Conservation (phyloP, 2,888 invertebrate genomes). For the Sminthurides aquaticus region DNA sequence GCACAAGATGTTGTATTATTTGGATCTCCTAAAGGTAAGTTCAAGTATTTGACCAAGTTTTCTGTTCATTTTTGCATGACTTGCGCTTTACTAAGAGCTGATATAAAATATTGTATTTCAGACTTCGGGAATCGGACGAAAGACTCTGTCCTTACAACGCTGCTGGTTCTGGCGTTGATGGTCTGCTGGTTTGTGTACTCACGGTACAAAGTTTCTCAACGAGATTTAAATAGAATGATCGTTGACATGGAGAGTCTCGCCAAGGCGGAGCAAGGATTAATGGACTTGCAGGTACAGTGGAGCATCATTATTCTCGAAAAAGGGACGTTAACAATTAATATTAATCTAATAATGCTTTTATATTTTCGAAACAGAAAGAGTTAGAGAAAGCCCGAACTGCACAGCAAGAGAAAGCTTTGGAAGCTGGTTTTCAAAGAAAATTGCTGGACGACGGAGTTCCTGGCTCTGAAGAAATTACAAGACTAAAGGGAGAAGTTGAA, state of each 20-base stretch:
- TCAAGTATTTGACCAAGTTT: not conserved
- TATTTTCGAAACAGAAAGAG: slow-evolving; percentile 50
- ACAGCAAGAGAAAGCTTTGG: slow-evolving; percentile 24
- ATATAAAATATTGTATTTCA: too few species aligned
- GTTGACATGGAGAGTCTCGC: slow-evolving; percentile 87
- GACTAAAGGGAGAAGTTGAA: slow-evolving; percentile 76
- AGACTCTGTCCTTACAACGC: slow-evolving; percentile 76
- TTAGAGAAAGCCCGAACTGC: slow-evolving; percentile 64
- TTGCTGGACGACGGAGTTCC: slow-evolving; percentile 22
- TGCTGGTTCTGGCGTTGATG: slow-evolving; percentile 73
- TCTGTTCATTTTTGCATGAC: too few species aligned
- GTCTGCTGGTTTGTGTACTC: slow-evolving; percentile 88
- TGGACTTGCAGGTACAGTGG: slow-evolving; percentile 62
- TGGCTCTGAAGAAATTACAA: slow-evolving; percentile 47
- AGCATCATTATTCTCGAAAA: not conserved
- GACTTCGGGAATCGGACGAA: slow-evolving; percentile 76
- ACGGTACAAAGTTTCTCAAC: slow-evolving; percentile 79
- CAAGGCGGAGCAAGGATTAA: slow-evolving; percentile 78
- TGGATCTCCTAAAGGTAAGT: slow-evolving; percentile 89
- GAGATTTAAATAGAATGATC: slow-evolving; percentile 82
- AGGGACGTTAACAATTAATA: not conserved
- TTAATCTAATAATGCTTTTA: slow-evolving; percentile 7
- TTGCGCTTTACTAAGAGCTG: too few species aligned
- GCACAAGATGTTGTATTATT: slow-evolving; percentile 98
- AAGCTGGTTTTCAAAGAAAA: slow-evolving; percentile 61